A percentile compares a stretch with the other conserved stretches of the same genome.
Evolutionary conservation across 1,140 invertebrate genomes (phyloP).

Genomic region (Ceratoteleas bidentatus): DNA sequence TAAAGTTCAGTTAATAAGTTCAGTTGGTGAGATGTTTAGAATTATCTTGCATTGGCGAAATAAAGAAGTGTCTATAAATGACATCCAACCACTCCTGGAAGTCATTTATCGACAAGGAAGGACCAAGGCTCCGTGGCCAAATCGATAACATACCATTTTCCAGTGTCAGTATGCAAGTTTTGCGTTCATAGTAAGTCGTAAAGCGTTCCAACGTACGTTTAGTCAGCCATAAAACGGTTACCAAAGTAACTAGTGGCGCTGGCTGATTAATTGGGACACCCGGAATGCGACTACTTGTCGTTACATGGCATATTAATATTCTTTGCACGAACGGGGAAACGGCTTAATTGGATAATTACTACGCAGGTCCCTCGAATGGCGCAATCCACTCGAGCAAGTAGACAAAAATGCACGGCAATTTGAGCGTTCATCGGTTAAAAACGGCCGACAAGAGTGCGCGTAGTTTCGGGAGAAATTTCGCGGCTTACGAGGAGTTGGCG

Average conservation of each 20-base stretch:
- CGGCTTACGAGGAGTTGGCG: background rate
- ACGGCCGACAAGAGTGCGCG: background rate
- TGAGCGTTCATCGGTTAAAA: conserved; percentile 6
- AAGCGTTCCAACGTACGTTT: too few species aligned
- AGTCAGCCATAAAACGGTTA: too few species aligned
- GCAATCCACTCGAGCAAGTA: conserved; percentile 7
- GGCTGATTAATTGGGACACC: conserved; percentile 18
- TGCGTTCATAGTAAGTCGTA: too few species aligned
- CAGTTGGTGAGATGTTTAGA: too few species aligned
- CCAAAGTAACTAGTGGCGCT: conserved; percentile 8
- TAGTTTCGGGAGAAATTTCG: conserved; percentile 3
- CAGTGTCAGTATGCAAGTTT: too few species aligned
- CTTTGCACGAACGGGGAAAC: conserved; percentile 21
- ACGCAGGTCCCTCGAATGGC: conserved; percentile 15
- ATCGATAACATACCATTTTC: too few species aligned
- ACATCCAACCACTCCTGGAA: too few species aligned
- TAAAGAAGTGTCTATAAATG: too few species aligned
- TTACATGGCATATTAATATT: conserved; percentile 31
- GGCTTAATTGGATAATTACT: conserved; percentile 47
- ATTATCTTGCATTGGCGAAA: too few species aligned
- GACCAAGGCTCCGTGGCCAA: too few species aligned
- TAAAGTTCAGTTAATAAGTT: too few species aligned
- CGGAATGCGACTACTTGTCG: conserved; percentile 21
- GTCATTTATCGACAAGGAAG: too few species aligned
- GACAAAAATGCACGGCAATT: conserved; percentile 23